Base-by-base conservation (phyloP, 92 coral and sea anemone species). In the Paramuricea clavata region DNA sequence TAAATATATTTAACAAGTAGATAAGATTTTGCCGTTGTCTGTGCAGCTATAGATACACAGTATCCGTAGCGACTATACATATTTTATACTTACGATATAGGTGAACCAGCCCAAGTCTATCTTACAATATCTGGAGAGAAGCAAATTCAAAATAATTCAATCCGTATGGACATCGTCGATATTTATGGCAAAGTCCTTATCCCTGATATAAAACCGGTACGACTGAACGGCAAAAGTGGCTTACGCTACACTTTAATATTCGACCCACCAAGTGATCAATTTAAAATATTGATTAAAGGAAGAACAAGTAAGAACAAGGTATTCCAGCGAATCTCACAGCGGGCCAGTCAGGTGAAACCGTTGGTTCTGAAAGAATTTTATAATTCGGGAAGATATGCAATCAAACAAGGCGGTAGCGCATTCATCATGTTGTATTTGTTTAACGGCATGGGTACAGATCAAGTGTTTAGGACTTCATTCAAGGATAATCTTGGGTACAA, bases 171-270 rank as follows among this genome's bases (percentile, higher is more conserved):
- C 49, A 70, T 70, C 26, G 49, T 70, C 27, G 76, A 70, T 36
- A 70, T n/a, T 31, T n/a, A 35, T 12, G 76, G 76, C 43, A 39
- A 31, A 26, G 49, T 34, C 27, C 76, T 70, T 34, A 70, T 70
- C 49, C 12, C 76, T 36, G 49, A 70, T 9, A 1, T 34, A 39
- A 70, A 70, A 34, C 76, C 49, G 15, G 33, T 23, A 21, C 26
- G 23, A 21, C n/a, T n/a, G n/a, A 54, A 54, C 62, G 62, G 8
- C 22, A 23, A 19, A 4, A 19, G 3, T 54, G 62, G 62, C 62
- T 16, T 54, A 54, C 27, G 27, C 8, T 54, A 19, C 62, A 17
- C 62, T 19, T 2, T 54, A 21, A 54, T 6, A 54, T 54, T 54
- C 62, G 17, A 54, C 11, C 62, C 62, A 54, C 62, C 62, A 21